Conservation (phyloP, 30 jellyfish, hydroid and myxozoan species). For the Catostylus mosaicus region DNA sequence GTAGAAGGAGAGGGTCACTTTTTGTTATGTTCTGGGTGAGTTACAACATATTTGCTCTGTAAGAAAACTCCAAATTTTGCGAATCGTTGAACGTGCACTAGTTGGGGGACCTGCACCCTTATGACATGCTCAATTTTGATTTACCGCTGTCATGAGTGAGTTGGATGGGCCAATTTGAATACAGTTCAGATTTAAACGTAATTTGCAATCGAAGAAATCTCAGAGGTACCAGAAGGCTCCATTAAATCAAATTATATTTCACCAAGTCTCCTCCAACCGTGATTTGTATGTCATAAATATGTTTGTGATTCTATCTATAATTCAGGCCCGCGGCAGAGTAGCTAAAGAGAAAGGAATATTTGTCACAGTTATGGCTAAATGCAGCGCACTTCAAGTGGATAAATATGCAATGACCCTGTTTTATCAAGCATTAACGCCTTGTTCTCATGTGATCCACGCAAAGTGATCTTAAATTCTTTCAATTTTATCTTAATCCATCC, state of each 20-base stretch:
- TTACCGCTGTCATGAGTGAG: no score
- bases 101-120: no score
- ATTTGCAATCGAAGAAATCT: not conserved
- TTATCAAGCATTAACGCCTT: not conserved
- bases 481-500: not conserved
- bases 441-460: not conserved
- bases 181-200: no score
- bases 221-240: not conserved
- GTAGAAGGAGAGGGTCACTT: not conserved
- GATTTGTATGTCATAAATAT: not conserved
- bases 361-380: not conserved
- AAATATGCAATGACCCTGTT: not conserved
- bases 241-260: not conserved
- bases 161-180: not conserved
- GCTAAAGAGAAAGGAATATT: not conserved
- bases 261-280: not conserved
- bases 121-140: no score
- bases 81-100: no score
- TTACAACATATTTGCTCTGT: no score
- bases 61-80: no score
- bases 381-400: not conserved
- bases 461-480: not conserved
- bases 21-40: not conserved
- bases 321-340: slow-evolving; percentile 1
- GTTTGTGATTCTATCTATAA: not conserved